Percentiles rank a stretch among this genome's conserved stretches.
These are phyloP conservation scores for Apamea epomidion DNA, from an alignment of 2,888 invertebrate genomes.

Conservation along the genomic window DNA sequence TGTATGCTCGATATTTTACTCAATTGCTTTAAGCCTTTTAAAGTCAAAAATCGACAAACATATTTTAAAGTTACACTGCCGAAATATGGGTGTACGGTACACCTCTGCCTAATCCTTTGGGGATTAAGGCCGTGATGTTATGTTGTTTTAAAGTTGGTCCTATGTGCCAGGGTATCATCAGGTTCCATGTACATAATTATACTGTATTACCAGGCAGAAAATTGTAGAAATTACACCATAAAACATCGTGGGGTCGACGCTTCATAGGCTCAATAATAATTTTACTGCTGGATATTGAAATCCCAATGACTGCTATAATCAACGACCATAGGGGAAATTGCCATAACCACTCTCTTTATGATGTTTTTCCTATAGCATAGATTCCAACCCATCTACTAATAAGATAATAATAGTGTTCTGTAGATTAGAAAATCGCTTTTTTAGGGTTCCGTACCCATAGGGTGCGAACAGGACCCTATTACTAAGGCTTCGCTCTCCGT, in stretches of 20 bases:
- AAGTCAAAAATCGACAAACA: neutral
- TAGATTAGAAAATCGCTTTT: neutral
- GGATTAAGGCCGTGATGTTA: neutral
- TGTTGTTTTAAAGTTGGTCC: neutral
- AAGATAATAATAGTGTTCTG: neutral
- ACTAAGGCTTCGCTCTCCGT: too few species aligned
- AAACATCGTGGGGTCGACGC: neutral
- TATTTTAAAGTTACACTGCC: neutral
- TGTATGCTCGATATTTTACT: neutral
- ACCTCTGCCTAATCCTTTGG: neutral
- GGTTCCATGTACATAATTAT: neutral
- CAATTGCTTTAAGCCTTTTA: neutral
- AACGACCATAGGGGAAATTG: slow-evolving; percentile 6
- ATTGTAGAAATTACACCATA: neutral
- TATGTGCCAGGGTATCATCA: neutral
- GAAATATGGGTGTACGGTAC: too few species aligned
- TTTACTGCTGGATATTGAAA: slow-evolving; percentile 3
- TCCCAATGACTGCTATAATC: neutral
- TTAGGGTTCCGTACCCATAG: neutral
- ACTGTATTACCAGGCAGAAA: neutral
- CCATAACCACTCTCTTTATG: slow-evolving; percentile 24
- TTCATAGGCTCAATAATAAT: neutral
- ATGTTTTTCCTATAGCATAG: slow-evolving; percentile 7
- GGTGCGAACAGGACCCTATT: neutral
- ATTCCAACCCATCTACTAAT: neutral